These are phyloP conservation scores for Melanotaenia maccullochi DNA, from an alignment of 2,797 vertebrate genomes.

Conservation along the genomic window DNA sequence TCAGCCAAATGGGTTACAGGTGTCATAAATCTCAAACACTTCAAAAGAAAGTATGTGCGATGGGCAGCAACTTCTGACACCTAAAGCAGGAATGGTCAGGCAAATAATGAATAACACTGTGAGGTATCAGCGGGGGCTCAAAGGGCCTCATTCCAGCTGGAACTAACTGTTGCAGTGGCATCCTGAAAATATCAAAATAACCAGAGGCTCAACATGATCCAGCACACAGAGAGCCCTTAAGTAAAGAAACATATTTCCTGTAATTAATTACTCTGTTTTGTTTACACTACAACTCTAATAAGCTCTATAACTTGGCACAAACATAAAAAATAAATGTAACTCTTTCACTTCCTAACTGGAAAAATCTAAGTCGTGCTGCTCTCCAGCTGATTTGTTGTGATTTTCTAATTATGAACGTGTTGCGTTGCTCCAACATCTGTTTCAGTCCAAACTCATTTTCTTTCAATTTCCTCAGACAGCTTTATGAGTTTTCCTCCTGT, in stretches of 20 bases:
- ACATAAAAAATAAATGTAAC: slow-evolving; percentile 11
- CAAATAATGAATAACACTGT: slow-evolving; percentile 38
- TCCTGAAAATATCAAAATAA: slow-evolving; percentile 4
- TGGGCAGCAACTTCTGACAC: slow-evolving; percentile 32
- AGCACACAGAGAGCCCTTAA: background rate
- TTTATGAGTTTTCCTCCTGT: slow-evolving; percentile 43
- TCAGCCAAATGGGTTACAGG: slow-evolving; percentile 2
- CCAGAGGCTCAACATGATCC: background rate
- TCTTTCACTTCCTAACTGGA: background rate
- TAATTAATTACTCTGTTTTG: background rate
- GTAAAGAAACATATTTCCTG: background rate
- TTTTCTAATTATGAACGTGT: slow-evolving; percentile 18
- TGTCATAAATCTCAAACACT: slow-evolving; percentile 44
- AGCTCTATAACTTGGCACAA: slow-evolving; percentile 6
- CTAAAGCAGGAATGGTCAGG: slow-evolving; percentile 14
- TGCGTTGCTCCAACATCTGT: slow-evolving; percentile 36
- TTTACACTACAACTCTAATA: slow-evolving; percentile 1
- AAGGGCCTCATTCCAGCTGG: slow-evolving; percentile 23
- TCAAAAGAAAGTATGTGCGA: slow-evolving; percentile 35
- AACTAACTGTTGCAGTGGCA: slow-evolving; percentile 5
- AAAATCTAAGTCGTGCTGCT: slow-evolving; percentile 10
- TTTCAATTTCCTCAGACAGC: slow-evolving; percentile 28
- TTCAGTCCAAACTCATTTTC: slow-evolving; percentile 21
- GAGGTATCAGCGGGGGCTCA: slow-evolving; percentile 29
- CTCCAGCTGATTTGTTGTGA: slow-evolving; percentile 15